A percentile compares a stretch with the other conserved stretches of the same genome.
Conservation (phyloP, 2,797 vertebrate species). For the Lacerta bilineata region DNA sequence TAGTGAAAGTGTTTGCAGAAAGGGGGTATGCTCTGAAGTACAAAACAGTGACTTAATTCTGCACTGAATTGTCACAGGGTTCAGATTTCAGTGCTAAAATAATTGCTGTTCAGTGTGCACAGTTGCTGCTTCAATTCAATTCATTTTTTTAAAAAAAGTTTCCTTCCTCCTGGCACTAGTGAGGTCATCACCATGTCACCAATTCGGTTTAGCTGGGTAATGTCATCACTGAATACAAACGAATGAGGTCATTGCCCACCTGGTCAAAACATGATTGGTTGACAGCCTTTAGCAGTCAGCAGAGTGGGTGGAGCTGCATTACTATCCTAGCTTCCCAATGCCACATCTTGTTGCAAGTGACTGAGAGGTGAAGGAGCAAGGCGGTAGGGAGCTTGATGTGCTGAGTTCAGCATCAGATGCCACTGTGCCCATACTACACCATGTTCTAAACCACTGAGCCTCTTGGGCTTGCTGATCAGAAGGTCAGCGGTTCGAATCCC, state of each 20-base stretch:
- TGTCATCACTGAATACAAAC: not conserved
- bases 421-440: too few species aligned
- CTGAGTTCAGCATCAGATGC: too few species aligned
- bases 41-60: not conserved
- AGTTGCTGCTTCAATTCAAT: not conserved
- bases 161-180: too few species aligned
- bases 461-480: too few species aligned
- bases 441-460: too few species aligned
- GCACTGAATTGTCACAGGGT: not conserved
- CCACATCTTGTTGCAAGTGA: too few species aligned
- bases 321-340: too few species aligned
- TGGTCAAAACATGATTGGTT: not conserved
- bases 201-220: not conserved
- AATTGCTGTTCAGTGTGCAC: not conserved
- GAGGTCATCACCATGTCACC: not conserved
- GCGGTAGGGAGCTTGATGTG: too few species aligned
- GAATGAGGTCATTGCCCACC: not conserved
- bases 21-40: conserved; percentile 35
- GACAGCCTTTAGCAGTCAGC: not conserved
- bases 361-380: too few species aligned
- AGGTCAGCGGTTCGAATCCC: too few species aligned
- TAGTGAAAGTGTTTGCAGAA: conserved; percentile 64
- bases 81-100: not conserved
- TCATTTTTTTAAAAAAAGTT: not conserved
- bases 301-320: too few species aligned